Conservation (phyloP, 2,113 vertebrate genomes). For the Nanger granti region DNA sequence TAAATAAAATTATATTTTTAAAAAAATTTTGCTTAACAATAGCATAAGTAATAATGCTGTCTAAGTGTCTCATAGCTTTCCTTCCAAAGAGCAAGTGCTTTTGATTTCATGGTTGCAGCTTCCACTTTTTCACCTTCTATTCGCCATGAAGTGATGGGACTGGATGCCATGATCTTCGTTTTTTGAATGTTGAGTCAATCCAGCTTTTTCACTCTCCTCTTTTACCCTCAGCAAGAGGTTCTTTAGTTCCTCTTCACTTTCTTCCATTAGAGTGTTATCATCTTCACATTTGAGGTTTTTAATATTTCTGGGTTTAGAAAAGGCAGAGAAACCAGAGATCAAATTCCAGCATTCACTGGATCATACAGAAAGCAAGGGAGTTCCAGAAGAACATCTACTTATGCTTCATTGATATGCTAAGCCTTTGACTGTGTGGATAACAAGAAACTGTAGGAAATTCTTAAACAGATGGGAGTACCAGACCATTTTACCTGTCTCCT, state of each 20-base stretch:
- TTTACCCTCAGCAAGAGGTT: background rate
- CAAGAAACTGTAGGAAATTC: background rate
- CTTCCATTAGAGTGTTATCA: background rate
- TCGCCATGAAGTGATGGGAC: background rate
- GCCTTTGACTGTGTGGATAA: background rate
- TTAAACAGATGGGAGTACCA: background rate
- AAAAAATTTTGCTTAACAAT: background rate
- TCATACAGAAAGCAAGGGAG: background rate
- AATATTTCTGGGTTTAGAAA: background rate
- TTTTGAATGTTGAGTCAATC: background rate
- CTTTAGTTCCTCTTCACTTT: background rate
- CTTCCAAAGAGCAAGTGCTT: background rate
- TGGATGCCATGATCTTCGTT: background rate
- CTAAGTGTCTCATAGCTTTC: background rate
- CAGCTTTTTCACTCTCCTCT: background rate
- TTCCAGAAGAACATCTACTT: background rate
- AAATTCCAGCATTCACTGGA: background rate
- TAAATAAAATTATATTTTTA: too few species aligned
- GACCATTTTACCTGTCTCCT: background rate
- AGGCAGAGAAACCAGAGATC: background rate
- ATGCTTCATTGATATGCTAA: background rate
- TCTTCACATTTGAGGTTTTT: background rate
- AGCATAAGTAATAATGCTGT: background rate
- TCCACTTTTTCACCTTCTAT: background rate
- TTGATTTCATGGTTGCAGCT: background rate